A percentile compares a stretch with the other conserved stretches of the same genome.
These are phyloP conservation scores for Apodemus agrarius DNA, from an alignment of 2,797 vertebrate genomes.

Conservation along the genomic window DNA sequence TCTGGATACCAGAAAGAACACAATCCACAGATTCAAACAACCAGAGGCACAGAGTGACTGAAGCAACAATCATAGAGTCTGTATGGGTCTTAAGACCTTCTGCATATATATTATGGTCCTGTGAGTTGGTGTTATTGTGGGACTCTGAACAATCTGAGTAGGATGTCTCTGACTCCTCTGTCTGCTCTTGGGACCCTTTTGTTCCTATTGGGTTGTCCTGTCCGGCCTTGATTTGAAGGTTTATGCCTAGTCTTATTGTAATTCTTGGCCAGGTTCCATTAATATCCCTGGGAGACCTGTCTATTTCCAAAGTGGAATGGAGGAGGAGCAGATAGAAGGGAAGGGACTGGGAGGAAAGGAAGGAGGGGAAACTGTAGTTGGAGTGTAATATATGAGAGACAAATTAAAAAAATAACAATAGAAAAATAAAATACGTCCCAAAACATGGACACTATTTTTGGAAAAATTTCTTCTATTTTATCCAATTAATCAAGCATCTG, in stretches of 20 bases:
- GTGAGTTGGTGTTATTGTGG: background rate
- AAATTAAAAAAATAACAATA: background rate
- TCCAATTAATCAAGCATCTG: slow-evolving; percentile 73
- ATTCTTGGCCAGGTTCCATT: background rate
- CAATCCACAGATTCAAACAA: background rate
- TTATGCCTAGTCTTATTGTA: background rate
- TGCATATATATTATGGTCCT: background rate
- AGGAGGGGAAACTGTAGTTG: background rate
- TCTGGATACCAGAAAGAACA: background rate
- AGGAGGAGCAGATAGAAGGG: background rate
- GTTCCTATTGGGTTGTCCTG: background rate
- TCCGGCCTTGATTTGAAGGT: background rate
- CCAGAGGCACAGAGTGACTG: background rate
- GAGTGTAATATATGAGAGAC: background rate
- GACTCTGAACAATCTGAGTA: background rate
- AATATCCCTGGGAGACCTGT: background rate
- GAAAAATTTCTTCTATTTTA: slow-evolving; percentile 46
- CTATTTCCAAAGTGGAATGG: background rate
- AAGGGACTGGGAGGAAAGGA: background rate
- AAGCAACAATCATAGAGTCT: background rate
- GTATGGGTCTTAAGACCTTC: background rate
- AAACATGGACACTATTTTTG: slow-evolving; percentile 44
- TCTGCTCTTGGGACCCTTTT: background rate
- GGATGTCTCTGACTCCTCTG: background rate
- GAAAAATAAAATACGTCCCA: slow-evolving; percentile 40